Conservation (phyloP, 2,797 vertebrate genomes). For the Sciaenops ocellatus region DNA sequence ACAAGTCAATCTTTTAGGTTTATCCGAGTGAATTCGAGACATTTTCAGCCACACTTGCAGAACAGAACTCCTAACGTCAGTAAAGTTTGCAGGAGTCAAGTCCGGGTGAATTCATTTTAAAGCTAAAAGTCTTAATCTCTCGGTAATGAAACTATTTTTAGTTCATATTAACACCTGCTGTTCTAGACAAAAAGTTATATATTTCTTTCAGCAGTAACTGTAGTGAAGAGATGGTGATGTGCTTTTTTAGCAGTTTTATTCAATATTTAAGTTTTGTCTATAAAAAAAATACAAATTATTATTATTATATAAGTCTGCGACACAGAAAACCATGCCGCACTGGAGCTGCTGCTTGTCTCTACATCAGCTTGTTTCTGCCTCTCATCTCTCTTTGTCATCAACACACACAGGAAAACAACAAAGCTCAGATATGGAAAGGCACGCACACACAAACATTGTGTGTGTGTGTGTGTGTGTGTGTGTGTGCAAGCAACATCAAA, state of each 20-base stretch:
- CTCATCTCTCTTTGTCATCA: slow-evolving; percentile 41
- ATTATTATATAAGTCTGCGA: slow-evolving; percentile 39
- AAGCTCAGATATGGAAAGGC: slow-evolving; percentile 25
- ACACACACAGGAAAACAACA: slow-evolving; percentile 38
- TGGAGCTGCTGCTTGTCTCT: slow-evolving; percentile 40
- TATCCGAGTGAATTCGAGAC: not conserved
- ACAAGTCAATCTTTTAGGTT: slow-evolving; percentile 29
- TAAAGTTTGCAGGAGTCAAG: not conserved
- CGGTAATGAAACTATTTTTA: not conserved
- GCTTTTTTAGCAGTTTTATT: slow-evolving; percentile 1
- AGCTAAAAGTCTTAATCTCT: too few species aligned
- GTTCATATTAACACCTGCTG: slow-evolving; percentile 21
- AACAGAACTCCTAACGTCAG: not conserved
- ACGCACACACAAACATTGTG: not conserved
- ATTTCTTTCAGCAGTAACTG: not conserved
- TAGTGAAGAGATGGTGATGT: not conserved
- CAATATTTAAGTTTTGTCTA: not conserved
- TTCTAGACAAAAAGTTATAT: not conserved
- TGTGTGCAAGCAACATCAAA: slow-evolving; percentile 15
- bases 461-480: too few species aligned
- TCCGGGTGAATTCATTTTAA: not conserved
- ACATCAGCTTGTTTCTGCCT: slow-evolving; percentile 50
- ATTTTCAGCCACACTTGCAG: not conserved
- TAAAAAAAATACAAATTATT: slow-evolving; percentile 14
- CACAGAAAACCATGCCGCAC: slow-evolving; percentile 30